These are phyloP conservation scores for Radopholus similis DNA, from an alignment of 1,140 invertebrate species.

Conservation along the genomic window DNA sequence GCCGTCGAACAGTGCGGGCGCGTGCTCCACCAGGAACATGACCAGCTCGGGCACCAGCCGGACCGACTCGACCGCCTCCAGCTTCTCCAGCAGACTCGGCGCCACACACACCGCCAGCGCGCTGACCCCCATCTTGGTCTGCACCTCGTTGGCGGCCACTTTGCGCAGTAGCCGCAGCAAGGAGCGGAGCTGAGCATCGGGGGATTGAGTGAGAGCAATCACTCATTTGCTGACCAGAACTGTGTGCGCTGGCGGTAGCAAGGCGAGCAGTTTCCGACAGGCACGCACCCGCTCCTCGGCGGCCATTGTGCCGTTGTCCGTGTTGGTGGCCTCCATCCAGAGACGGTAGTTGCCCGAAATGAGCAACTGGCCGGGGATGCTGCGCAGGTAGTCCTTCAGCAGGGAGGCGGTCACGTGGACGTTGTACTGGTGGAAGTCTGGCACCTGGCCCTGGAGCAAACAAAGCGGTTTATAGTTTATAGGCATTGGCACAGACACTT, in stretches of 20 bases:
- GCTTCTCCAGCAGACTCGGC: constrained; percentile 41
- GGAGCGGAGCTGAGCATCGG: constrained; percentile 6
- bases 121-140: constrained; percentile 38
- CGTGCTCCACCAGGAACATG: constrained; percentile 37
- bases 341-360: constrained; percentile 46
- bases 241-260: constrained; percentile 40
- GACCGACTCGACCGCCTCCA: constrained; percentile 38
- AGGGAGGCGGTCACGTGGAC: constrained; percentile 46
- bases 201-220: no score
- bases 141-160: constrained; percentile 21
- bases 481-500: not conserved
- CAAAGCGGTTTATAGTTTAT: not conserved
- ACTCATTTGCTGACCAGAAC: constrained; percentile 35
- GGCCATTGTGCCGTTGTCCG: not conserved
- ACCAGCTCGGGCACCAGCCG: constrained; percentile 38
- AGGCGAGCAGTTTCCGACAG: constrained; percentile 32
- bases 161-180: constrained; percentile 32
- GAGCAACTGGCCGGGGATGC: constrained; percentile 42
- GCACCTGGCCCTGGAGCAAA: constrained; percentile 36
- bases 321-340: constrained; percentile 38
- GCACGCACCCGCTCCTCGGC: constrained; percentile 23
- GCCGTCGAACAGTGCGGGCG: constrained; percentile 37
- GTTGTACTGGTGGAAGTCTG: constrained; percentile 44
- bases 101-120: constrained; percentile 46
- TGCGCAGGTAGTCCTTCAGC: constrained; percentile 46